Evolutionary conservation across 2,797 vertebrate genomes (phyloP), one percentile per base, ranked within the genome.

Genomic region (Enteromius argenteus): DNA sequence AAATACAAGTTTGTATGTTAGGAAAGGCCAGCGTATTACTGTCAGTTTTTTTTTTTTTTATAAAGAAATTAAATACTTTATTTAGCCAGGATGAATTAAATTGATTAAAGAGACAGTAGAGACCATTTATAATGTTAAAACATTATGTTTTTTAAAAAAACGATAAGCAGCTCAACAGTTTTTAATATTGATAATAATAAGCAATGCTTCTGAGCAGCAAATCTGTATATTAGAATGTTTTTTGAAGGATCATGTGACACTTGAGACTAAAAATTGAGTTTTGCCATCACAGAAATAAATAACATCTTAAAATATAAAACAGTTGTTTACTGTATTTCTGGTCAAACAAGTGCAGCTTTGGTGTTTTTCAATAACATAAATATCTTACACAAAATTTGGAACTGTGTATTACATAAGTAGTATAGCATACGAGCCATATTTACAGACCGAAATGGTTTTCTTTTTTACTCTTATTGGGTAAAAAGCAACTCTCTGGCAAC

Each of bases 1-100:
- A 80, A 72, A 62, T 81, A 30, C 1, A 2, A 66, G 46, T 77
- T 84, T 83, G 56, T 81, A 80, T 85, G 62, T 77, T 64, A n/a
- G n/a, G 23, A 5, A 46, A 64, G 23, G 19, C 5, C 42, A 32
- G 14, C 9, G 4, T 27, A 27, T 37, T 42, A 19, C 2, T 10
- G 9, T 49, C 13, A 27, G 42, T 37, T 1, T 2, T 35, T 67
- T 35, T 35, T 35, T 4, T 27, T 27, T 27, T 27, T 27, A n/a
- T 11, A 13, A 42, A 21, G 19, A 42, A 39, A 69, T n/a, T 0
- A 64, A 21, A 67, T 39, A 3, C 35, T 39, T 68, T 39, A 68
- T 39, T 68, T 11, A 68, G 66, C 2, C 39, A 6, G 19, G 21
- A 39, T 68, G 19, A n/a, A 68, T 68, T n/a, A 37, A 21, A 67